Evolutionary conservation across 2,797 vertebrate species (phyloP), one percentile per base, ranked within the genome.

Genomic region (Thalassophryne amazonica): DNA sequence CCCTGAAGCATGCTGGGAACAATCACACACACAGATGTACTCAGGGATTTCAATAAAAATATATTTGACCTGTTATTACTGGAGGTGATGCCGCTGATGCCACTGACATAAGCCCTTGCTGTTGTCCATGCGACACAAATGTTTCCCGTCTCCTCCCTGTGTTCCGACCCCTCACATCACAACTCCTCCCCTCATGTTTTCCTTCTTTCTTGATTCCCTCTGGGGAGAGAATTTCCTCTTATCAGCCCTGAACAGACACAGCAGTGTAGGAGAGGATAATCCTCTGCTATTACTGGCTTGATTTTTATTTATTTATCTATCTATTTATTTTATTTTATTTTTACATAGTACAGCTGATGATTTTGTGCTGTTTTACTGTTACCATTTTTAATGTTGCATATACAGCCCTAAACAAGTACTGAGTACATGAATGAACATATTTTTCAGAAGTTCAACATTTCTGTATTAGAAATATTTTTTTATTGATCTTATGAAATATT

Each of bases 161-260:
- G 1, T n/a, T 28, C 11, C 32, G 15, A 41, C 27, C 52, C 52
- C 35, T 56, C 61, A 18, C 40, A 46, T 35, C 32, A 48, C 60
- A 37, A 69, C 56, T 51, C 49, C 61, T 56, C 67, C 32, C 11
- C 22, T 57, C 13, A 19, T 78, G 62, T 76, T 85, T 73, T 67
- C 48, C 53, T 65, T 71, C 27, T 55, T 36, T 25, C 75, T 76
- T 64, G 74, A 75, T 77, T 79, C 74, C 73, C 80, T 21, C 39
- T 60, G 60, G 81, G 31, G 54, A 76, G 54, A 57, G 78, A 69
- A 78, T 83, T 76, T 77, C 64, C 64, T 57, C 84, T 89, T 89
- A 87, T 89, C 87, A 78, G 83, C 54, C 29, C 19, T 52, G 76
- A 80, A 67, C 84, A 89, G 84, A 86, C 60, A 62, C 69, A 79